Evolutionary conservation across 2,797 vertebrate genomes (phyloP).

Genomic region (Tapirus indicus): DNA sequence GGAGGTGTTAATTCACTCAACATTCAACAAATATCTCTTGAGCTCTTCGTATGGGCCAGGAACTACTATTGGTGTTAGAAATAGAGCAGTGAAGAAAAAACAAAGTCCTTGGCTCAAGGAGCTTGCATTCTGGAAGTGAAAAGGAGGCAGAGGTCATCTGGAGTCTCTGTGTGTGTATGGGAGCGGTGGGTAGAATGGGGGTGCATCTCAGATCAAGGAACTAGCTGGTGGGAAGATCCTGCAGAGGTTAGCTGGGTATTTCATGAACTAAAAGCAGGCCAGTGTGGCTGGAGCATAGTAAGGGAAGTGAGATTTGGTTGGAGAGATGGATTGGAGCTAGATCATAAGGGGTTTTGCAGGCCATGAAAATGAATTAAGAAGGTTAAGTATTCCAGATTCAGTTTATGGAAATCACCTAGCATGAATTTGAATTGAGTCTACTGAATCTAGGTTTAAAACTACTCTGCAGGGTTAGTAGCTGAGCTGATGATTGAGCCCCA

Average conservation of each 20-base stretch:
- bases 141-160: background rate
- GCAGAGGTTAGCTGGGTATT: background rate
- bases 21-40: background rate
- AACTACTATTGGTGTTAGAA: background rate
- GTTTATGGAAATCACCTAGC: background rate
- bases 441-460: background rate
- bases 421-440: background rate
- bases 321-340: background rate
- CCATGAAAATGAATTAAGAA: background rate
- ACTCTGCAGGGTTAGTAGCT: background rate
- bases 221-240: background rate
- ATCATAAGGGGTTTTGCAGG: background rate
- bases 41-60: background rate
- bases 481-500: background rate
- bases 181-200: background rate
- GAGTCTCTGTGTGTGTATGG: background rate
- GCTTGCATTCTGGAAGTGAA: background rate
- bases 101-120: background rate
- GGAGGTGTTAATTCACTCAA: background rate
- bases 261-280: background rate
- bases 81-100: background rate
- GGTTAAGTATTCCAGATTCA: background rate
- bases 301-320: background rate
- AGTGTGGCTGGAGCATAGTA: background rate
- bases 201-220: background rate